Evolutionary conservation across 2,888 invertebrate genomes (phyloP).

Genomic region (Nineta flava): DNA sequence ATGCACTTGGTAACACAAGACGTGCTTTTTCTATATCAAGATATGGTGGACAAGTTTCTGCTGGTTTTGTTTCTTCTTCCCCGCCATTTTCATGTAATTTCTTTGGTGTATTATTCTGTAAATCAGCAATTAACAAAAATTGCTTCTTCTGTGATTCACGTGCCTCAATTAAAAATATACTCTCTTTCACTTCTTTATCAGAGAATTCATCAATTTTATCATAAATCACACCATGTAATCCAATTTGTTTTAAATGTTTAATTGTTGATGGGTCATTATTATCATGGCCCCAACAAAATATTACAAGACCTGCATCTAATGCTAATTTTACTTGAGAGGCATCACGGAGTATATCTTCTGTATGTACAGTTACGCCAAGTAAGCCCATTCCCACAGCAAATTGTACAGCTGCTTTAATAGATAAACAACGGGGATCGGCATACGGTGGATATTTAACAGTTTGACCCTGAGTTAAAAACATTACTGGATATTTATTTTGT

Average conservation of each 20-base stretch:
- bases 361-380: constrained; percentile 81
- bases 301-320: constrained; percentile 63
- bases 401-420: constrained; percentile 65
- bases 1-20: constrained; percentile 21
- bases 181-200: constrained; percentile 60
- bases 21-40: constrained; percentile 26
- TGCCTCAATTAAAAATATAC: constrained; percentile 66
- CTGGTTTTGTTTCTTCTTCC: constrained; percentile 22
- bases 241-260: constrained; percentile 69
- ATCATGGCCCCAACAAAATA: constrained; percentile 97
- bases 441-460: constrained; percentile 55
- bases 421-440: constrained; percentile 67
- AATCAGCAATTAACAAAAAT: constrained; percentile 8
- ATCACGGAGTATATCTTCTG: constrained; percentile 79
- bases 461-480: constrained; percentile 70
- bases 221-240: constrained; percentile 91
- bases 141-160: constrained; percentile 44
- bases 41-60: constrained; percentile 14
- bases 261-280: constrained; percentile 80
- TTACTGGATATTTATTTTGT: constrained; percentile 92
- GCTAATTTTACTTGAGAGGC: constrained; percentile 65
- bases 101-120: background rate
- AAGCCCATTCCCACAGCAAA: constrained; percentile 70
- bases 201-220: constrained; percentile 76
- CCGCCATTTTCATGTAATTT: constrained; percentile 12